Evolutionary conservation across 1,140 invertebrate genomes (phyloP).

Genomic region (Caenorhabditis remanei): DNA sequence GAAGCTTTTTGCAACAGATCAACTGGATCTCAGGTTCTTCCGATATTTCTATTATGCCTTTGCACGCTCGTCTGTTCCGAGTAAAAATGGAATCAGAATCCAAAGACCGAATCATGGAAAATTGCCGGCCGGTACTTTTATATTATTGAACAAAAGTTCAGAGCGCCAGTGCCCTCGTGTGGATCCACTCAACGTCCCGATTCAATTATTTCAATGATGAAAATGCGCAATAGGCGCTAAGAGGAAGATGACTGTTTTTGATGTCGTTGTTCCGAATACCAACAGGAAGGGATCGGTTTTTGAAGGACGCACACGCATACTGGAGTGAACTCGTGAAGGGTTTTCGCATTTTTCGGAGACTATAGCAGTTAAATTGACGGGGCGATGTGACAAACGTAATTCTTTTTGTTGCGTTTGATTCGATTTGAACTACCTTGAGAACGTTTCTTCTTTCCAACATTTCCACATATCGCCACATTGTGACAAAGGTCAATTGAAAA

Average conservation of each 20-base stretch:
- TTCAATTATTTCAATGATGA: slow-evolving; percentile 14
- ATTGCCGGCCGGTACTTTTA: not conserved
- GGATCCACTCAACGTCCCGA: not conserved
- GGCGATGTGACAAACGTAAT: slow-evolving; percentile 51
- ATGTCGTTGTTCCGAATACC: slow-evolving; percentile 45
- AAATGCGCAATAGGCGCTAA: not conserved
- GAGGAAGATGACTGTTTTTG: slow-evolving; percentile 9
- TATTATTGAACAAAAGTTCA: slow-evolving; percentile 15
- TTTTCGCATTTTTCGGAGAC: slow-evolving; percentile 42
- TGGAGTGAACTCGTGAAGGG: slow-evolving; percentile 20
- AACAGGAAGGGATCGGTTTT: not conserved
- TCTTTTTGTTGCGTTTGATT: slow-evolving; percentile 32
- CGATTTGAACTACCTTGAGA: slow-evolving; percentile 51
- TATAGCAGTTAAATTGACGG: slow-evolving; percentile 39
- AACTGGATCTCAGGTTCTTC: slow-evolving; percentile 9
- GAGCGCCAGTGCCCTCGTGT: not conserved
- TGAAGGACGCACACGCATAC: slow-evolving; percentile 42
- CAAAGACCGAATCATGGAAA: not conserved
- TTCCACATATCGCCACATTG: slow-evolving; percentile 12
- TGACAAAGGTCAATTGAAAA: not conserved
- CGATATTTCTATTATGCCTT: no score
- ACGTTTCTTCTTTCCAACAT: slow-evolving; percentile 35
- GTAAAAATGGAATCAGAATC: not conserved
- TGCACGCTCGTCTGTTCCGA: no score
- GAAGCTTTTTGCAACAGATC: slow-evolving; percentile 11